These are phyloP conservation scores for Rattus norvegicus DNA, from an alignment of 2,113 vertebrate genomes.

Conservation along the genomic window DNA sequence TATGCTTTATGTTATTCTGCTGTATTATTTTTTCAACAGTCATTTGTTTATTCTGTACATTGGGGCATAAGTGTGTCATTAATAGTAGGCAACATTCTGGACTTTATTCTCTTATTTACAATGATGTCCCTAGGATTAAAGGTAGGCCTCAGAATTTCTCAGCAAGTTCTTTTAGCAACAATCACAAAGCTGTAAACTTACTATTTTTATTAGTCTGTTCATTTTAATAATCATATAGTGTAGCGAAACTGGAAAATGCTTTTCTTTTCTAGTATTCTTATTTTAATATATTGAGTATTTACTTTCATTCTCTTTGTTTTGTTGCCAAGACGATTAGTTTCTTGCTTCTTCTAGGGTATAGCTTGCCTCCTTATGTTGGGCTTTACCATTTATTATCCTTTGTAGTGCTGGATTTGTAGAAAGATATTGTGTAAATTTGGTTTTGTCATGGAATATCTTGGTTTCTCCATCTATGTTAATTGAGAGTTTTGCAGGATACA, in stretches of 20 bases:
- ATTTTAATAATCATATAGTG: neutral
- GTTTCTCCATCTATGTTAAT: no score
- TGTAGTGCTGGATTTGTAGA: no score
- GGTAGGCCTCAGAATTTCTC: neutral
- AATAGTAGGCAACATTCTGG: neutral
- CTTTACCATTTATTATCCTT: no score
- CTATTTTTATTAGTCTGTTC: neutral
- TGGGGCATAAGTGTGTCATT: neutral
- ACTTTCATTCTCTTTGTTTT: no score
- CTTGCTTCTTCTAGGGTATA: no score
- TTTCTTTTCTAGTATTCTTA: neutral
- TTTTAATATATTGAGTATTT: neutral
- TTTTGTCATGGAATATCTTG: no score
- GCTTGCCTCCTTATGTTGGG: no score
- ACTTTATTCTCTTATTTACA: neutral
- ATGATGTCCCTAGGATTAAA: neutral
- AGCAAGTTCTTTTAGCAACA: neutral
- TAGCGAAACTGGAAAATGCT: neutral
- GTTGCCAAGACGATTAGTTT: no score
- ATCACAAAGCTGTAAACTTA: neutral
- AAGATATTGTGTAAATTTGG: no score
- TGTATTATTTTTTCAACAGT: neutral
- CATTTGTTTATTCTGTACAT: neutral
- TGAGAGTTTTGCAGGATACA: no score
- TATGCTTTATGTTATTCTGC: neutral